Evolutionary conservation across 2,113 vertebrate genomes (phyloP).

Genomic region (Festucalex cinctus): DNA sequence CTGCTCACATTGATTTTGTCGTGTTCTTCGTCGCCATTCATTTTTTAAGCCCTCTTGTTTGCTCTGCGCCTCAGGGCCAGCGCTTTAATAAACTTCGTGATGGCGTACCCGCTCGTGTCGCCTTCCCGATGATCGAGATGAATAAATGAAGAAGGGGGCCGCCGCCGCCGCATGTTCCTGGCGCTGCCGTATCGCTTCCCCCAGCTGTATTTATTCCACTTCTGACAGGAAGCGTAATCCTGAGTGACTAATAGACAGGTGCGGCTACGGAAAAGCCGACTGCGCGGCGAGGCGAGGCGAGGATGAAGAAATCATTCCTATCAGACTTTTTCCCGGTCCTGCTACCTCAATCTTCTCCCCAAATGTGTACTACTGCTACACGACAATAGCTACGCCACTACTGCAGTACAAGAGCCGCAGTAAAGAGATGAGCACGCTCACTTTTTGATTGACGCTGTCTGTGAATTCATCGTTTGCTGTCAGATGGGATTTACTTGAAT

Average conservation of each 20-base stretch:
- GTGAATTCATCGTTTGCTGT: not conserved
- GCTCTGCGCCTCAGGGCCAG: not conserved
- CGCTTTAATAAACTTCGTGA: constrained; percentile 7
- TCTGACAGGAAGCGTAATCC: constrained; percentile 4
- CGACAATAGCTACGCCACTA: not conserved
- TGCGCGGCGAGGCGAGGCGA: not conserved
- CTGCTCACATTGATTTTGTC: constrained; percentile 4
- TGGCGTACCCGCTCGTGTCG: constrained; percentile 3
- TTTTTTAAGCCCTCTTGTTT: constrained; percentile 10
- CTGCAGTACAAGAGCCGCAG: not conserved
- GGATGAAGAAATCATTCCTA: constrained; percentile 7
- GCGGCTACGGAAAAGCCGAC: not conserved
- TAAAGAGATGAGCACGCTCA: not conserved
- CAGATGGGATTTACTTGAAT: not conserved
- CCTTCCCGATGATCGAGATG: constrained; percentile 3
- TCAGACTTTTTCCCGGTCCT: not conserved
- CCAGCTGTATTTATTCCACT: constrained; percentile 7
- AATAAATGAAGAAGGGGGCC: not conserved
- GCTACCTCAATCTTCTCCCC: not conserved
- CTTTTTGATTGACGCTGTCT: not conserved
- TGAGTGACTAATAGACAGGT: constrained; percentile 11
- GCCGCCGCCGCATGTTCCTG: not conserved
- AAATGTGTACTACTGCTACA: not conserved
- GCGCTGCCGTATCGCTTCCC: not conserved
- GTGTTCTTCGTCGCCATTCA: constrained; percentile 1